Conservation (phyloP, 64 coral and sea anemone genomes). For the Montipora cactus region DNA sequence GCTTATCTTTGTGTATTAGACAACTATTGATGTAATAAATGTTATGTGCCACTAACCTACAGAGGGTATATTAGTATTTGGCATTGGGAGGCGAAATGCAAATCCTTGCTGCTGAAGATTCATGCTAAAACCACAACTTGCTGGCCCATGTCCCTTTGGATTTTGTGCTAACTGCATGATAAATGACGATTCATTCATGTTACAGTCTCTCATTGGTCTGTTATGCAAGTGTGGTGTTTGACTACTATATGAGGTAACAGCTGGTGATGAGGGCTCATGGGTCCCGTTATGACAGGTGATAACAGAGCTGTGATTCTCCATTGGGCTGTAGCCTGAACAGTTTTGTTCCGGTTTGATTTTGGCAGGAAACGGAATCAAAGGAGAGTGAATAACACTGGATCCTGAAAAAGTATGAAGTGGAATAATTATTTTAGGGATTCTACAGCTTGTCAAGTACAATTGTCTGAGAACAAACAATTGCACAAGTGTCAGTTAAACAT, state of each 20-base stretch:
- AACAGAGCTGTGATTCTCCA: constrained; percentile 77
- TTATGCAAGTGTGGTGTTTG: constrained; percentile 47
- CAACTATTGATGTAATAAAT: neutral
- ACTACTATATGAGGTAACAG: constrained; percentile 69
- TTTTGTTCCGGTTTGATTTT: constrained; percentile 96
- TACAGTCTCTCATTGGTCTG: constrained; percentile 64
- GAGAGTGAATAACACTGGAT: constrained; percentile 78
- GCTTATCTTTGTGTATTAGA: no score
- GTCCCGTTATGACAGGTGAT: constrained; percentile 68
- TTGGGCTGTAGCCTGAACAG: constrained; percentile 71
- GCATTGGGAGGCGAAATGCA: constrained; percentile 74
- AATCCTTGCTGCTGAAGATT: constrained; percentile 83
- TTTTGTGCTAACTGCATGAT: constrained; percentile 66
- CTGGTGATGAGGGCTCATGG: constrained; percentile 64
- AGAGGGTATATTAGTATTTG: constrained; percentile 65
- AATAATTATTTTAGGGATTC: no score
- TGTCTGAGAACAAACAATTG: no score
- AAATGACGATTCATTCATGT: constrained; percentile 73
- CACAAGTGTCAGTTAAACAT: no score
- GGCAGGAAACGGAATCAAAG: constrained; percentile 79
- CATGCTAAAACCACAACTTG: constrained; percentile 73
- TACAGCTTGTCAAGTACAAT: no score
- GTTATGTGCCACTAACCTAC: constrained; percentile 64
- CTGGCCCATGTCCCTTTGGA: constrained; percentile 62
- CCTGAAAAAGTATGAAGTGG: constrained; percentile 9